A percentile compares a stretch with the other conserved stretches of the same genome.
phyloP scores from a whole-genome alignment of 2,888 invertebrate species.

The Tachystola acroxantha region DNA sequence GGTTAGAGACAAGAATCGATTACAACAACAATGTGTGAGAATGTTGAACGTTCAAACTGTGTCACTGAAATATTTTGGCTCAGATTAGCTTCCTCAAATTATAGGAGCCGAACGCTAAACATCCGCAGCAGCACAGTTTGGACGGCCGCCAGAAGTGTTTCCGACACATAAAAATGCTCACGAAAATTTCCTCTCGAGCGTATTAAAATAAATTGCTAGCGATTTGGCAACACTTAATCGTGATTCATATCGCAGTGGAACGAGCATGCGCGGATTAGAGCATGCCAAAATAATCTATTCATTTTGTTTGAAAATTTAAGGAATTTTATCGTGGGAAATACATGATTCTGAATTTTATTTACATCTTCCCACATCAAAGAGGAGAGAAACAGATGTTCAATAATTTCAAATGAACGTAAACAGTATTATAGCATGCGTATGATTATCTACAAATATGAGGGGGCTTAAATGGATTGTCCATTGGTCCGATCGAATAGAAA shows the following conservation, averaged over 20 bases:
- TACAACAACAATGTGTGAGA: slow-evolving; percentile 32
- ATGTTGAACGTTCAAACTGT: slow-evolving; percentile 38
- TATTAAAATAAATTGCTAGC: slow-evolving; percentile 77
- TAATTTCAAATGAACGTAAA: slow-evolving; percentile 20
- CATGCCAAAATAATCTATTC: slow-evolving; percentile 50
- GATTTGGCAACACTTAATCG: slow-evolving; percentile 78
- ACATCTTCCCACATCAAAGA: neutral
- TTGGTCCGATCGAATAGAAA: slow-evolving; percentile 31
- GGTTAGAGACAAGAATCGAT: slow-evolving; percentile 53
- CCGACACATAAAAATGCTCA: slow-evolving; percentile 75
- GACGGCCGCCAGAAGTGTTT: slow-evolving; percentile 70
- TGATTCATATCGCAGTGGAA: slow-evolving; percentile 71
- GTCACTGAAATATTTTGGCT: slow-evolving; percentile 65
- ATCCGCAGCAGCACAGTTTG: slow-evolving; percentile 69
- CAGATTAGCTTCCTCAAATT: slow-evolving; percentile 71
- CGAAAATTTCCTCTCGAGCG: slow-evolving; percentile 71
- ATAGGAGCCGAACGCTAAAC: slow-evolving; percentile 71
- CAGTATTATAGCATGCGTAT: slow-evolving; percentile 22
- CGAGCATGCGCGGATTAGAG: slow-evolving; percentile 62
- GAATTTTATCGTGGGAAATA: slow-evolving; percentile 2
- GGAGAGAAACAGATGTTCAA: slow-evolving; percentile 17
- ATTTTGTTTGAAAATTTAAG: neutral
- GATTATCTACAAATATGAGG: slow-evolving; percentile 29
- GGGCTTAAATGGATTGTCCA: slow-evolving; percentile 36
- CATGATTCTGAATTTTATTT: slow-evolving; percentile 11